Conservation (phyloP, 1,140 invertebrate species). For the Drosophila funebris region DNA sequence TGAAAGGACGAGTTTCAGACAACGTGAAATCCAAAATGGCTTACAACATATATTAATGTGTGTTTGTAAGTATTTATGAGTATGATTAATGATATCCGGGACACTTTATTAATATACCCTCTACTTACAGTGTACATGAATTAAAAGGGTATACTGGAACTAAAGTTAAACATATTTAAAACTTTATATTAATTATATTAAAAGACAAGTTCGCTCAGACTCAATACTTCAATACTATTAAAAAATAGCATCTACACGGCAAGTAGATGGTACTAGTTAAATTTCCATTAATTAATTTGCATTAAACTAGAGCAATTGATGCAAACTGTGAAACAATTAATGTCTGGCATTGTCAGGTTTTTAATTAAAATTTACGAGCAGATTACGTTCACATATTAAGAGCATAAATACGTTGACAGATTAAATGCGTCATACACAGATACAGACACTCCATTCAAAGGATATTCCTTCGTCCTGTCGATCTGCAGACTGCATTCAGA, state of each 20-base stretch:
- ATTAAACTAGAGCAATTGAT: neutral
- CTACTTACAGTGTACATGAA: neutral
- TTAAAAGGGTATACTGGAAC: neutral
- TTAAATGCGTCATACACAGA: neutral
- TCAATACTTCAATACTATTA: too few relatives aligned
- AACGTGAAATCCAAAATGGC: neutral
- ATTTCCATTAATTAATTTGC: neutral
- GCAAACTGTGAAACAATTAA: neutral
- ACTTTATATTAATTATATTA: neutral
- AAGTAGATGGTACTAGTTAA: neutral
- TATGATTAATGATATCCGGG: conserved; percentile 2
- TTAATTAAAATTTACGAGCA: conserved; percentile 6
- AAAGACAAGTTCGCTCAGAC: too few relatives aligned
- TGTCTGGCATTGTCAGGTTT: conserved; percentile 1
- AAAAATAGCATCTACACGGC: too few relatives aligned
- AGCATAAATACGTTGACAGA: neutral
- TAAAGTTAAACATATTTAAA: neutral
- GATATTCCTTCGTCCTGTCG: neutral
- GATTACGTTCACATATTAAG: neutral
- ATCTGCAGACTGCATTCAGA: neutral
- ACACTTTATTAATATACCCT: neutral
- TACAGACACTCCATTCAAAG: neutral
- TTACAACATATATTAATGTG: conserved; percentile 3
- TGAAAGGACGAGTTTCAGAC: neutral
- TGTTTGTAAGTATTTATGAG: neutral